A percentile compares a stretch with the other conserved stretches of the same genome.
phyloP scores from a whole-genome alignment of 30 jellyfish, hydroid and myxozoan species.

The Haliclystus octoradiatus region DNA sequence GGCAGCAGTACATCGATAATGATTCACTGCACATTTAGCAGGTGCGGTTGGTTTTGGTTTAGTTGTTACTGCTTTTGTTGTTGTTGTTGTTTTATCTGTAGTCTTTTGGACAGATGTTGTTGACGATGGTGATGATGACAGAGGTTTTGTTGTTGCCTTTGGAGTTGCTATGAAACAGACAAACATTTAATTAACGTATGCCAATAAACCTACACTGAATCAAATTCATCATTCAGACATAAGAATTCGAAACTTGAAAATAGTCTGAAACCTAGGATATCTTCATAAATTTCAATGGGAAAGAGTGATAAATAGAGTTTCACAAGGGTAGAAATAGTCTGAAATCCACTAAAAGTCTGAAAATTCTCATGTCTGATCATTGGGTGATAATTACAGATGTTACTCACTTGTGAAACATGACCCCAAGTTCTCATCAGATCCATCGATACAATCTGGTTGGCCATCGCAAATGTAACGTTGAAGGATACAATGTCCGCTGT shows the following conservation, averaged over 20 bases:
- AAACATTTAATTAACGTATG: too few species aligned
- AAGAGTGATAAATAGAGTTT: too few species aligned
- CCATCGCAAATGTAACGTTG: constrained; percentile 61
- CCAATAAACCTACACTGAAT: too few species aligned
- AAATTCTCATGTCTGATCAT: too few species aligned
- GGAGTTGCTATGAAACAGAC: constrained; percentile 1
- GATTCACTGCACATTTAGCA: constrained; percentile 20
- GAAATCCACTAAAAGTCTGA: too few species aligned
- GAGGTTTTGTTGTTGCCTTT: background rate
- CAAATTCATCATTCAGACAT: too few species aligned
- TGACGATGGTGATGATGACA: background rate
- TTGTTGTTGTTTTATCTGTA: constrained; percentile 10
- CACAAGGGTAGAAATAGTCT: too few species aligned
- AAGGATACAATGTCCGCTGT: constrained; percentile 76
- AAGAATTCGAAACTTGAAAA: too few species aligned
- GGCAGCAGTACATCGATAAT: background rate
- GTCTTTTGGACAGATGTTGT: constrained; percentile 8
- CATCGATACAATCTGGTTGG: constrained; percentile 63
- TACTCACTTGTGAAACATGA: background rate
- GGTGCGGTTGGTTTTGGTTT: constrained; percentile 27
- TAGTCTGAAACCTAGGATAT: too few species aligned
- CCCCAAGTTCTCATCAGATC: constrained; percentile 58
- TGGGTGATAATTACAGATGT: too few species aligned
- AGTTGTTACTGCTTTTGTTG: constrained; percentile 13
- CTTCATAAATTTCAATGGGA: too few species aligned